Percentiles rank a stretch among this genome's conserved stretches.
These are phyloP conservation scores for Echinops telfairi DNA, from an alignment of 2,113 vertebrate species.

Conservation along the genomic window DNA sequence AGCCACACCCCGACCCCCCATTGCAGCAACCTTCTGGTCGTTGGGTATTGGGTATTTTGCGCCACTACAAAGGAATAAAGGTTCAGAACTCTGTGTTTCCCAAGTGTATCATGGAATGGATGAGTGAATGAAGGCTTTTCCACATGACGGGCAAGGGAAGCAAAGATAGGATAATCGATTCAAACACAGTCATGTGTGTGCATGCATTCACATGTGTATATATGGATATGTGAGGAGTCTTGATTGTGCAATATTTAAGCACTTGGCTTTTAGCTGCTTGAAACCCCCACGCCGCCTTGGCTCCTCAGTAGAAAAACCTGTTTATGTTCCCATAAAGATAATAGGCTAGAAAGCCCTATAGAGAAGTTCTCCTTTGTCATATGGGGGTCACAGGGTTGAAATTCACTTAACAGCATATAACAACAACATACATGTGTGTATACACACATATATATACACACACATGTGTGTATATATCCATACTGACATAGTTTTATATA, in stretches of 20 bases:
- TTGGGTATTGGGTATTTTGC: neutral
- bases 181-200: neutral
- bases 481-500: neutral
- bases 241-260: neutral
- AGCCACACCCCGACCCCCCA: too few relatives aligned
- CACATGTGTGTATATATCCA: neutral
- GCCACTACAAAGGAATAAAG: slow-evolving; percentile 36
- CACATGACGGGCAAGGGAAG: neutral
- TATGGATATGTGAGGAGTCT: neutral
- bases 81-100: neutral
- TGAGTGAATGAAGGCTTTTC: neutral
- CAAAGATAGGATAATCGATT: slow-evolving; percentile 10
- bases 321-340: neutral
- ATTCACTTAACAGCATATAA: neutral
- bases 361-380: neutral
- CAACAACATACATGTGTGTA: neutral
- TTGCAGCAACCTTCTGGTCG: neutral
- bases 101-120: neutral
- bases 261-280: neutral
- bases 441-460: neutral
- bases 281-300: neutral
- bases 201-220: accelerated
- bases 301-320: too few relatives aligned
- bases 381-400: neutral
- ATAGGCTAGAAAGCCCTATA: neutral